These are phyloP conservation scores for Aphelocoma californica DNA, from an alignment of 2,797 vertebrate genomes.

Conservation along the genomic window DNA sequence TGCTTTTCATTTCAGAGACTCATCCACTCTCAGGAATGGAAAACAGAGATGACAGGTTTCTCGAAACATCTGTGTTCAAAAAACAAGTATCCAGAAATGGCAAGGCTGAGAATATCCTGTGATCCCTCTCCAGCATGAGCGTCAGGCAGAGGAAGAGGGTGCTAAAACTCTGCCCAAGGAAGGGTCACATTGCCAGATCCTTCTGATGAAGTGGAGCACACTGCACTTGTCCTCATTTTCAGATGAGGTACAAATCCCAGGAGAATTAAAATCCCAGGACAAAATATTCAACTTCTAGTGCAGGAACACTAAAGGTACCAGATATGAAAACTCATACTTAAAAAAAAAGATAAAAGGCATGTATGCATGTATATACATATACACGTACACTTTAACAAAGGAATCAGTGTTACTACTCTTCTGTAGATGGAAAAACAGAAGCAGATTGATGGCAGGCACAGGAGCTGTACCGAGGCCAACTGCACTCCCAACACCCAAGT, in stretches of 20 bases:
- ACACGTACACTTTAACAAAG: background rate
- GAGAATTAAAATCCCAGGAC: constrained; percentile 10
- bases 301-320: background rate
- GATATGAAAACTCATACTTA: background rate
- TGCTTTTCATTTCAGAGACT: constrained; percentile 19
- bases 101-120: constrained; percentile 26
- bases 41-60: constrained; percentile 56
- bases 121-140: constrained; percentile 16
- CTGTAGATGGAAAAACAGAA: background rate
- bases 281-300: background rate
- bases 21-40: constrained; percentile 31
- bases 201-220: constrained; percentile 14
- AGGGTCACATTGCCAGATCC: constrained; percentile 34
- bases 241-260: background rate
- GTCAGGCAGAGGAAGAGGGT: background rate
- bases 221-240: constrained; percentile 8
- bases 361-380: background rate
- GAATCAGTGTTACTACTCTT: background rate
- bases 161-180: constrained; percentile 7
- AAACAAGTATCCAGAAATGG: constrained; percentile 25
- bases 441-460: background rate
- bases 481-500: background rate
- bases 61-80: constrained; percentile 49
- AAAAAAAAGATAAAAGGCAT: background rate
- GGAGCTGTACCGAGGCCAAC: background rate